A percentile compares a stretch with the other conserved stretches of the same genome.
Conservation (phyloP, 2,113 vertebrate genomes). For the Ptyas mucosa region DNA sequence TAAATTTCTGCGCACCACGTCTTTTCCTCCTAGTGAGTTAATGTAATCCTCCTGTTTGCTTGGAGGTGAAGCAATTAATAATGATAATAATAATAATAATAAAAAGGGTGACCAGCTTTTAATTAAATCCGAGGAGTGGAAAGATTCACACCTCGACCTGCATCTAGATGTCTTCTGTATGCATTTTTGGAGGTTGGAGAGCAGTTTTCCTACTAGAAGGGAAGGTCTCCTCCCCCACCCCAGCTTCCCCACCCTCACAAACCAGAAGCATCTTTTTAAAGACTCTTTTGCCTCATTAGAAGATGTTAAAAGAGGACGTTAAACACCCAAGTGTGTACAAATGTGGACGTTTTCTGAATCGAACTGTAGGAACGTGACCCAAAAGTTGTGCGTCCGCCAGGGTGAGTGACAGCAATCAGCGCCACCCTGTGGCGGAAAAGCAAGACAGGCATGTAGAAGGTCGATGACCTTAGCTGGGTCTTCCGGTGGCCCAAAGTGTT, state of each 20-base stretch:
- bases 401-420: neutral
- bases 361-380: neutral
- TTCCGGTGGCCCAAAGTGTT: neutral
- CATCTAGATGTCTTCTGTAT: neutral
- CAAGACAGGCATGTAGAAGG: neutral
- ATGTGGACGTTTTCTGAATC: neutral
- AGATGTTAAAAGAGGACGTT: neutral
- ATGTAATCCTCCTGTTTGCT: constrained; percentile 43
- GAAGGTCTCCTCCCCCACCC: neutral
- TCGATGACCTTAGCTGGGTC: too few relatives aligned
- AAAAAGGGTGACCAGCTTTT: neutral
- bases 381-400: neutral
- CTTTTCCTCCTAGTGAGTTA: constrained; percentile 23
- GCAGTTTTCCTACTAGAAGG: neutral
- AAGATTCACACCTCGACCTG: neutral
- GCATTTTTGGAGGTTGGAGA: neutral
- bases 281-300: neutral
- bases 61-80: neutral
- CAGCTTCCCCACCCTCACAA: neutral
- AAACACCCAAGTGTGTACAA: neutral
- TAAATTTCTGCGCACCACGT: neutral
- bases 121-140: constrained; percentile 46
- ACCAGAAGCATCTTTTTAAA: neutral
- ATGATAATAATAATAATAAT: neutral
- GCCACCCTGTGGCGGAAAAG: neutral